phyloP scores from a whole-genome alignment of 2,797 vertebrate species.

The Oryzias dopingdopingensis region DNA sequence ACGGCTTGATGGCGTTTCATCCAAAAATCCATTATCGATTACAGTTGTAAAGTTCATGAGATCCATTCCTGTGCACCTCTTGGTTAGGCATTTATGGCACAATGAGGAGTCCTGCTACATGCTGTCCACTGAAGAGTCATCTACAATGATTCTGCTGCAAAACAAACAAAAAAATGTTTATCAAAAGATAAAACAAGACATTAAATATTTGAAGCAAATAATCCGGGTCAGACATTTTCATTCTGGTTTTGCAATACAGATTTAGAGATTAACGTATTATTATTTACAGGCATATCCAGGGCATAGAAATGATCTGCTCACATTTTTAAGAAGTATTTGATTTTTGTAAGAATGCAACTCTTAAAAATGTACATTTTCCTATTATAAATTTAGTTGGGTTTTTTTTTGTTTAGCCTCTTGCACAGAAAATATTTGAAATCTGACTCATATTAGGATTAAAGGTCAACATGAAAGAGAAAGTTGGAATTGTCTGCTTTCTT shows the following conservation, averaged over 20 bases:
- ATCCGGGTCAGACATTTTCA: conserved; percentile 21
- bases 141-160: conserved; percentile 11
- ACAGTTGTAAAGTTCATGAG: conserved; percentile 85
- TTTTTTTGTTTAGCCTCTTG: too few species aligned
- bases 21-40: conserved; percentile 79
- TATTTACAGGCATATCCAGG: conserved; percentile 43
- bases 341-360: too few species aligned
- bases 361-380: too few species aligned
- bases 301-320: conserved; percentile 31
- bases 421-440: too few species aligned
- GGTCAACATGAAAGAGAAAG: too few species aligned
- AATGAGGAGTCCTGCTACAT: conserved; percentile 27
- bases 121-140: conserved; percentile 19
- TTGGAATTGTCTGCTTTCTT: too few species aligned
- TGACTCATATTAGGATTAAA: too few species aligned
- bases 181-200: conserved; percentile 10
- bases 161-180: background rate
- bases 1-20: conserved; percentile 86
- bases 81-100: conserved; percentile 45
- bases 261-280: background rate
- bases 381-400: too few species aligned
- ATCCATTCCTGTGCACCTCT: conserved; percentile 79
- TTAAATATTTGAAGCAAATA: conserved; percentile 18
- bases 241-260: conserved; percentile 32
- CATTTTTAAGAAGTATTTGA: too few species aligned